phyloP scores from a whole-genome alignment of 2,113 vertebrate genomes.

The Notarius quadriscutis region DNA sequence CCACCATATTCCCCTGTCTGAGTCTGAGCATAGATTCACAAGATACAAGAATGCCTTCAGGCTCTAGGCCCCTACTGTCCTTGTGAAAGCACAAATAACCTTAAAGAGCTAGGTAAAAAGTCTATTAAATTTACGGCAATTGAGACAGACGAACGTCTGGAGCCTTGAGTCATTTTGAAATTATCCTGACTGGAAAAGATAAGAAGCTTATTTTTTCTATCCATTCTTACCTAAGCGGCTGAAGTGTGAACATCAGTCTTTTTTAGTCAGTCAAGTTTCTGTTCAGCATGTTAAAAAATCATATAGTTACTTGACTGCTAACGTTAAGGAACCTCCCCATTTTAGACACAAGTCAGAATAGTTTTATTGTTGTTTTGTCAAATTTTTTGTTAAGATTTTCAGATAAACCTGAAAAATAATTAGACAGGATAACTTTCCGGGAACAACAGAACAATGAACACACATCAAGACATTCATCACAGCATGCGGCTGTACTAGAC shows the following conservation, averaged over 20 bases:
- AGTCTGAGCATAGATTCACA: not conserved
- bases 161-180: conserved; percentile 60
- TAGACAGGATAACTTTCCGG: not conserved
- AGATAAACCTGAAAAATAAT: not conserved
- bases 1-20: not conserved
- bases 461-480: not conserved
- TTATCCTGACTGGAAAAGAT: conserved; percentile 57
- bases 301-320: not conserved
- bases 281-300: not conserved
- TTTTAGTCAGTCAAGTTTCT: too few relatives aligned
- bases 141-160: conserved; percentile 47
- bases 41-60: conserved; percentile 43
- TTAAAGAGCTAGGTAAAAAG: conserved; percentile 50
- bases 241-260: conserved; percentile 12
- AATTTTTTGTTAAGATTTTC: not conserved
- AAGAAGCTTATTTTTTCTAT: conserved; percentile 41
- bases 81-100: conserved; percentile 68
- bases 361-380: not conserved
- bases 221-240: conserved; percentile 48
- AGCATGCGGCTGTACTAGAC: not conserved
- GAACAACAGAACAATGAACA: not conserved
- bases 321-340: not conserved
- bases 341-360: not conserved
- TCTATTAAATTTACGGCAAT: conserved; percentile 50
- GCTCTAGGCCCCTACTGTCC: conserved; percentile 53